Conservation (phyloP, 2,888 invertebrate species). For the Eupithecia abbreviata region DNA sequence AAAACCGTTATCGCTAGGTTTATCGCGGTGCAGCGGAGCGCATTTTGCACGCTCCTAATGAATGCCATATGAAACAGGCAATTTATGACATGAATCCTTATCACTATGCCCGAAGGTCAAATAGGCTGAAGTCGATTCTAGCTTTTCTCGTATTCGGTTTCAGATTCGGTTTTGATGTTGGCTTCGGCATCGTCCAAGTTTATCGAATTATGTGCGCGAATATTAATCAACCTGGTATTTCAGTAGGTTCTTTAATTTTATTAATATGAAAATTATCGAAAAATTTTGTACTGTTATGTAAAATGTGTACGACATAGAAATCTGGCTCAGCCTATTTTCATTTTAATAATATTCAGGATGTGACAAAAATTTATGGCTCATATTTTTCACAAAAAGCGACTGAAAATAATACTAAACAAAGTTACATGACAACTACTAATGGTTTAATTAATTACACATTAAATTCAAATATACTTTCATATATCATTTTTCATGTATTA, state of each 20-base stretch:
- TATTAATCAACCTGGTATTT: background rate
- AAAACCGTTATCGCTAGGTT: slow-evolving; percentile 77
- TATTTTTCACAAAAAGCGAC: no score
- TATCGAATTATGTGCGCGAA: background rate
- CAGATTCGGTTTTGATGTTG: background rate
- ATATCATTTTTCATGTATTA: no score
- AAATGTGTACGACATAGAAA: background rate
- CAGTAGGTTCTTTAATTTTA: no score
- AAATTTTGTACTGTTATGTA: background rate
- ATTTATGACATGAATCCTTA: slow-evolving; percentile 82
- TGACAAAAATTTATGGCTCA: no score
- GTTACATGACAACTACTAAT: no score
- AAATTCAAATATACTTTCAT: no score
- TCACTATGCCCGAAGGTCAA: slow-evolving; percentile 59
- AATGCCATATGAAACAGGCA: slow-evolving; percentile 83
- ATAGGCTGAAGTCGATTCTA: slow-evolving; percentile 19
- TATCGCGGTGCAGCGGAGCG: slow-evolving; percentile 81
- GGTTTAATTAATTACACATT: no score
- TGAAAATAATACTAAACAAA: no score
- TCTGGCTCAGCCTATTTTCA: background rate
- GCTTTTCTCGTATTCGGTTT: slow-evolving; percentile 7
- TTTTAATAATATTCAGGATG: no score
- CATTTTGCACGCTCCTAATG: slow-evolving; percentile 82
- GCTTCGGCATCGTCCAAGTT: background rate
- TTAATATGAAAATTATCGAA: no score